Conservation (phyloP, 2,797 vertebrate genomes). For the Alca torda region DNA sequence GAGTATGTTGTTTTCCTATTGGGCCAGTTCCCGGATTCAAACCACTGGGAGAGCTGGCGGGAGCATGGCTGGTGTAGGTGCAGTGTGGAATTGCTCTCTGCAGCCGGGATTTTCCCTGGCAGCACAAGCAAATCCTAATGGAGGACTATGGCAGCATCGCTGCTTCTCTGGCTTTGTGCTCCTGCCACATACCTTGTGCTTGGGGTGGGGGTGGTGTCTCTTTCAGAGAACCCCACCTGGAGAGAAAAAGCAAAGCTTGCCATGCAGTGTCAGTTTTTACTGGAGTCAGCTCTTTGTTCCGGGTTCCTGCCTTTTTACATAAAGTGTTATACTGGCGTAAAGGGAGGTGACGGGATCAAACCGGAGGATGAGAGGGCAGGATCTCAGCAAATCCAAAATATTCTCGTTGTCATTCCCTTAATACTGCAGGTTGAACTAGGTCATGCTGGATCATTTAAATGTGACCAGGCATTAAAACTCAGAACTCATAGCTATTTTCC, state of each 20-base stretch:
- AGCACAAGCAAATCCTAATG: rapidly evolving
- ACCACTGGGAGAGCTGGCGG: neutral
- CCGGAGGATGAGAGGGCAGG: neutral
- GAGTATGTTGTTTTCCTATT: neutral
- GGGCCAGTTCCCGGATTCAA: neutral
- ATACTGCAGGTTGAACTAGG: neutral
- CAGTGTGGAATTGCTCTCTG: neutral
- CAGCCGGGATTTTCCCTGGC: neutral
- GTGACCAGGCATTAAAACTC: neutral
- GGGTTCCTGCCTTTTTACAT: neutral
- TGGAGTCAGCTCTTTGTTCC: neutral
- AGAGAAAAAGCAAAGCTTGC: neutral
- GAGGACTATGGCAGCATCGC: neutral
- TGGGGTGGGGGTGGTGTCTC: neutral
- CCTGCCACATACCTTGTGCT: neutral
- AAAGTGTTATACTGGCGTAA: rapidly evolving
- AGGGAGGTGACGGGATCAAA: neutral
- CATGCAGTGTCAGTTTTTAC: neutral
- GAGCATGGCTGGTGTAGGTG: neutral
- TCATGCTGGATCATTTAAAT: neutral
- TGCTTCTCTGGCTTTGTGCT: neutral
- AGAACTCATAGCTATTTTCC: neutral
- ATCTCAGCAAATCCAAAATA: neutral
- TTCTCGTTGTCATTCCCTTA: neutral
- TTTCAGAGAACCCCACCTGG: neutral